A percentile compares a stretch with the other conserved stretches of the same genome.
These are phyloP conservation scores for Forbesichthys agassizii DNA, from an alignment of 2,113 vertebrate genomes.

Conservation along the genomic window DNA sequence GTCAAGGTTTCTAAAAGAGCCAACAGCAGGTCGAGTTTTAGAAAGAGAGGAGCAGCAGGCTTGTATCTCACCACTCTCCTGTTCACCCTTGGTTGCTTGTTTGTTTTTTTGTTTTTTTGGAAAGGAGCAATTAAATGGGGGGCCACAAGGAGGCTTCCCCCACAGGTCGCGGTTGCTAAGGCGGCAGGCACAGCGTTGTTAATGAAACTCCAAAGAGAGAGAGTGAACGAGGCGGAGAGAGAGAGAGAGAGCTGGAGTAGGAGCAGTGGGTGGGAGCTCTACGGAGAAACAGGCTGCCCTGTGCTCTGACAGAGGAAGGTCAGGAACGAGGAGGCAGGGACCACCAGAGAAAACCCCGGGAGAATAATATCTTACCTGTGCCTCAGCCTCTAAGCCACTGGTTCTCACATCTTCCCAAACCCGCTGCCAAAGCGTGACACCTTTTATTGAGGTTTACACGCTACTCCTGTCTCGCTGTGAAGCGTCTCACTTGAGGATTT, in stretches of 20 bases:
- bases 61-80: constrained; percentile 28
- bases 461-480: background rate
- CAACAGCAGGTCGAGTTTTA: background rate
- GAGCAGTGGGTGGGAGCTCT: constrained; percentile 51
- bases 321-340: constrained; percentile 20
- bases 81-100: constrained; percentile 40
- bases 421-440: constrained; percentile 47
- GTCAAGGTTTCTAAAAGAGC: background rate
- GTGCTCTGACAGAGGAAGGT: constrained; percentile 45
- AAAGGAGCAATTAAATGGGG: constrained; percentile 59
- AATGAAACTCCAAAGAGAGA: constrained; percentile 68
- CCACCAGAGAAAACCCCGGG: constrained; percentile 21
- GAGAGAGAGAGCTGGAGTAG: constrained; percentile 27
- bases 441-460: constrained; percentile 15
- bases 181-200: constrained; percentile 72
- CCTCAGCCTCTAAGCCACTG: constrained; percentile 31
- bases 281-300: constrained; percentile 39
- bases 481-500: constrained; percentile 10
- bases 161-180: constrained; percentile 66
- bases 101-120: constrained; percentile 6
- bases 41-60: constrained; percentile 13
- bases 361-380: constrained; percentile 35
- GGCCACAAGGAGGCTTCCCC: constrained; percentile 60
- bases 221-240: constrained; percentile 16
- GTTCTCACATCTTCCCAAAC: constrained; percentile 25